Evolutionary conservation across 2,888 invertebrate genomes (phyloP), one percentile per base, ranked within the genome.

Genomic region (Drosophila neutralis): DNA sequence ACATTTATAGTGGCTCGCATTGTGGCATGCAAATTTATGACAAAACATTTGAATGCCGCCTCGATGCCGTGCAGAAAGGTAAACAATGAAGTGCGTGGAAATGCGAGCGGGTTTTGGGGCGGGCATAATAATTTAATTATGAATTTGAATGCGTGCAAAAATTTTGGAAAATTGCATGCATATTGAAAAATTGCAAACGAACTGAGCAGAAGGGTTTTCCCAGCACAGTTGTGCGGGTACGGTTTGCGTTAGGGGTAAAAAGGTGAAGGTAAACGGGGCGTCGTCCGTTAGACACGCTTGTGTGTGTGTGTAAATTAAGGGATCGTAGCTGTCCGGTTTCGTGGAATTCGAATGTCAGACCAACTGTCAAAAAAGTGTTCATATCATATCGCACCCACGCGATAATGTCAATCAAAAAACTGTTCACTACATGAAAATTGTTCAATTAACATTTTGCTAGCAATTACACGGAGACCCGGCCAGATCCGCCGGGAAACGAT

Each of bases 321-420:
- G 63, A 53, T 69, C 73, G 45, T 29, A 27, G 13, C 60, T 69
- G 57, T 35, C 64, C 45, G 51, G 45, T 48, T 64, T 64, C 60
- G 13, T 53, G 67, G 69, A 67, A 74, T 15, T 27, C n/a, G 42
- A 27, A 57, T 77, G 78, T 72, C 71, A 52, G 45, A 31, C 63
- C 86, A 83, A 81, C 72, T 80, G 87, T 79, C 68, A 56, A 21
- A 52, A 45, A 45, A 31, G 21, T 10, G 5, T 56, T 49, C 54
- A 33, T 36, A 45, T 60, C 49, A 83, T 81, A 79, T 80, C 76
- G 78, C 90, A 88, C 90, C 86, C 90, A 89, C 85, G 88, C 88
- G 81, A 88, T 83, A 86, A 68, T 90, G 87, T 90, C 90, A 87
- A 90, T 87, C 87, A 87, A 86, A 87, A 90, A 86, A 85, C 90